phyloP scores from a whole-genome alignment of 92 coral and sea anemone genomes.

The Porites evermanni region DNA sequence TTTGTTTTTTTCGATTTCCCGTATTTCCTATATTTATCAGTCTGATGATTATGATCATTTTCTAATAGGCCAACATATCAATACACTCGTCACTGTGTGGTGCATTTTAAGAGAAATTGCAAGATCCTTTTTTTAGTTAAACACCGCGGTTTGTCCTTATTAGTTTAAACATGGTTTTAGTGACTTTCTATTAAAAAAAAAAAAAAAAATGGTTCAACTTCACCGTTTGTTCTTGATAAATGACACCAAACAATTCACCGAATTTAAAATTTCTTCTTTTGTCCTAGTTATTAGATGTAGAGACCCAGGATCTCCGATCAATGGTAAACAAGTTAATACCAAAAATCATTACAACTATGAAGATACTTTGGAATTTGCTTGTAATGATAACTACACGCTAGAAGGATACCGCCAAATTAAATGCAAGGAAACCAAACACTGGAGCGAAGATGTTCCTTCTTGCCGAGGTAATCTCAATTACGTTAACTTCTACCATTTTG shows the following conservation, averaged over 20 bases:
- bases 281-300: slow-evolving; percentile 42
- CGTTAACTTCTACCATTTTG: no score
- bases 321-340: slow-evolving; percentile 13
- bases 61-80: no score
- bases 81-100: no score
- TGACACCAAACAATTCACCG: no score
- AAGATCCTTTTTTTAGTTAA: not conserved
- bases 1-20: no score
- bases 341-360: slow-evolving; percentile 26
- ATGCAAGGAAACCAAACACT: slow-evolving; percentile 40
- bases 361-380: slow-evolving; percentile 25
- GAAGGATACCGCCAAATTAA: slow-evolving; percentile 1
- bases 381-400: slow-evolving; percentile 33
- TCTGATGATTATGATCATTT: no score
- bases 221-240: no score
- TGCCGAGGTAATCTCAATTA: slow-evolving; percentile 46
- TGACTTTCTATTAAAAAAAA: not conserved
- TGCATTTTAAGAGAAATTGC: no score
- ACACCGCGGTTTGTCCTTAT: no score
- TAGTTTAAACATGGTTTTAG: no score
- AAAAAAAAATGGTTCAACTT: no score
- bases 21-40: no score
- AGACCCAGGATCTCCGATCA: slow-evolving; percentile 42
- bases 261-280: not conserved
- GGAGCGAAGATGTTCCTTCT: slow-evolving; percentile 36